Conservation (phyloP, 2,888 invertebrate genomes). For the Platycnemis pennipes region DNA sequence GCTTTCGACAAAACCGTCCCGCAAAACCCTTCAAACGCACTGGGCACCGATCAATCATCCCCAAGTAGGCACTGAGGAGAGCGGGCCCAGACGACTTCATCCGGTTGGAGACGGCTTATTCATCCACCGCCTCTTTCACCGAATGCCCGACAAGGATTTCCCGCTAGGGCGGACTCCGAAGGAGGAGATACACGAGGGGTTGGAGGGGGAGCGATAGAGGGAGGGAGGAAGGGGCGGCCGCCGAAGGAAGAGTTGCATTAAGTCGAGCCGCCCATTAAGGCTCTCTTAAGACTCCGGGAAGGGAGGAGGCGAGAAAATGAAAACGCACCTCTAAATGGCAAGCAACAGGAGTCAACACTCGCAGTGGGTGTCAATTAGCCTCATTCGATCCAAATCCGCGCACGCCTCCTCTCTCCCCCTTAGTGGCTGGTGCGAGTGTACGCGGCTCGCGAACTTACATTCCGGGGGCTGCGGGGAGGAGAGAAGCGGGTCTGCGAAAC, state of each 20-base stretch:
- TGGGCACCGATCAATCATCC: neutral
- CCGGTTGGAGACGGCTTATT: neutral
- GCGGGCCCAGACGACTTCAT: neutral
- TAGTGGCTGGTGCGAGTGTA: neutral
- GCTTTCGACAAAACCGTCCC: neutral
- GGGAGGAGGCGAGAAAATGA: neutral
- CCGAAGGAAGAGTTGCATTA: neutral
- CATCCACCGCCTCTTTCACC: neutral
- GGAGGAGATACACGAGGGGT: neutral
- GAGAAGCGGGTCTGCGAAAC: too few relatives aligned
- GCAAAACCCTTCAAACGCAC: neutral
- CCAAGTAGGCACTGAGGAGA: neutral
- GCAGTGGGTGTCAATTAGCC: neutral
- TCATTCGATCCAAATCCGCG: neutral
- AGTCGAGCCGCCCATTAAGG: neutral
- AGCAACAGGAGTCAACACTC: neutral
- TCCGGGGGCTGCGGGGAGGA: too few relatives aligned
- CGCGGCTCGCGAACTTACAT: too few relatives aligned
- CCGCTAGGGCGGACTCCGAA: neutral
- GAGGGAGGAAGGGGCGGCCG: neutral
- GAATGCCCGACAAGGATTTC: constrained; percentile 6
- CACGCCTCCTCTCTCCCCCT: neutral
- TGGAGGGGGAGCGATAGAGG: neutral
- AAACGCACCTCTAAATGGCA: neutral
- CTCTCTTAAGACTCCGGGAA: neutral